Conservation (phyloP, 2,113 vertebrate genomes). For the Sander lucioperca region DNA sequence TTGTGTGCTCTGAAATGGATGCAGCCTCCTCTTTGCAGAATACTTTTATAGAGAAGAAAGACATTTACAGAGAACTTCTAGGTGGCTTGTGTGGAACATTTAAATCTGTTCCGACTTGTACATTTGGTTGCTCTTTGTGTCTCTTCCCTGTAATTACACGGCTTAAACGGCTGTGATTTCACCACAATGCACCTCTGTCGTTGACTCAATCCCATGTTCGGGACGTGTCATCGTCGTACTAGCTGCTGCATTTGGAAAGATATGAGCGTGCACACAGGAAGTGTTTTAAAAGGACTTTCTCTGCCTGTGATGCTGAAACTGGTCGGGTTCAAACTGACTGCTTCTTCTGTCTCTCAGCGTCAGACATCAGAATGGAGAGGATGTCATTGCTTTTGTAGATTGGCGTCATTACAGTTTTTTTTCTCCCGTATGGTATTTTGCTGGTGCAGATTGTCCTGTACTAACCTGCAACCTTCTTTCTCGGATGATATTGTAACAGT, state of each 20-base stretch:
- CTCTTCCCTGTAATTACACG: slow-evolving; percentile 22
- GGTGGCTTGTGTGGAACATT: no score
- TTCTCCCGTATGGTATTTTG: not conserved
- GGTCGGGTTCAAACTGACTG: slow-evolving; percentile 1
- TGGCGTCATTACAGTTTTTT: not conserved
- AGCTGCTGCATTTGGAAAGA: slow-evolving; percentile 36
- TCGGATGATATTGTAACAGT: slow-evolving; percentile 4
- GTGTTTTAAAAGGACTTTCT: not conserved
- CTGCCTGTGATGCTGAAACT: not conserved
- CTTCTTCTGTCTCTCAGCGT: not conserved
- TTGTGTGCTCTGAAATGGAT: no score
- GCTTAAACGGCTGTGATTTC: slow-evolving; percentile 31
- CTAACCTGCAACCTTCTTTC: not conserved
- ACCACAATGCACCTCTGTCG: not conserved
- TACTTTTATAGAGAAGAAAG: no score
- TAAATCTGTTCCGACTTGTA: no score
- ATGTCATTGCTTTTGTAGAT: not conserved
- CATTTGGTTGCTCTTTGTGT: not conserved
- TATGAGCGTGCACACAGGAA: not conserved
- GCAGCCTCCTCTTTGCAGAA: no score
- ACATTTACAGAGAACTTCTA: no score
- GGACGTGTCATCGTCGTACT: slow-evolving; percentile 5
- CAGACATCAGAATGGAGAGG: not conserved
- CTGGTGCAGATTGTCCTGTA: not conserved
- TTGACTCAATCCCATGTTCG: not conserved